These are phyloP conservation scores for Limnephilus lunatus DNA, from an alignment of 2,888 invertebrate genomes.

Conservation along the genomic window DNA sequence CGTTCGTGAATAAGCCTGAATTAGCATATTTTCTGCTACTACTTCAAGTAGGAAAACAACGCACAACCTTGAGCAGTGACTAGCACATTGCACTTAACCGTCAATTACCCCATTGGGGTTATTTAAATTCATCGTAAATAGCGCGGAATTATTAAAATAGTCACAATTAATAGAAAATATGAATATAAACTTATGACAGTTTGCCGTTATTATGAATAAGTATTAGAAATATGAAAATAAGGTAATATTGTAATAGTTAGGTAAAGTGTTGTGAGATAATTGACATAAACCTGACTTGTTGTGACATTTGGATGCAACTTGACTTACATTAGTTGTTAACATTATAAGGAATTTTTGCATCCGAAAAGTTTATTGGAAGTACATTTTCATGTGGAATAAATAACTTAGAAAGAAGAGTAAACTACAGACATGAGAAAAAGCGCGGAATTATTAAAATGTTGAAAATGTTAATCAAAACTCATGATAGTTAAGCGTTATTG, in stretches of 20 bases:
- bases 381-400: neutral
- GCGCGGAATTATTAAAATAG: neutral
- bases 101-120: conserved; percentile 36
- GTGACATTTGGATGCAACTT: neutral
- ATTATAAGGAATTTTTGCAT: too few relatives aligned
- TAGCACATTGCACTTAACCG: conserved; percentile 62
- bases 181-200: neutral
- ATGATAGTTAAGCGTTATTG: too few relatives aligned
- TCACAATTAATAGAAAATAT: neutral
- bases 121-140: conserved; percentile 11
- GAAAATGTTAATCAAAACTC: too few relatives aligned
- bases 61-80: conserved; percentile 56
- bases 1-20: conserved; percentile 53
- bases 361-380: neutral
- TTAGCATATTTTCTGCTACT: conserved; percentile 50
- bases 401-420: too few relatives aligned
- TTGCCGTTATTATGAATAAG: neutral
- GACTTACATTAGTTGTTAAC: neutral
- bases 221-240: neutral
- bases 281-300: neutral
- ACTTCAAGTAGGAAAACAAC: conserved; percentile 56
- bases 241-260: neutral
- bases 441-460: too few relatives aligned
- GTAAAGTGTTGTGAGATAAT: neutral
- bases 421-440: too few relatives aligned